A percentile compares a stretch with the other conserved stretches of the same genome.
Conservation (phyloP, 2,113 vertebrate species). For the Sebastes schlegelii region DNA sequence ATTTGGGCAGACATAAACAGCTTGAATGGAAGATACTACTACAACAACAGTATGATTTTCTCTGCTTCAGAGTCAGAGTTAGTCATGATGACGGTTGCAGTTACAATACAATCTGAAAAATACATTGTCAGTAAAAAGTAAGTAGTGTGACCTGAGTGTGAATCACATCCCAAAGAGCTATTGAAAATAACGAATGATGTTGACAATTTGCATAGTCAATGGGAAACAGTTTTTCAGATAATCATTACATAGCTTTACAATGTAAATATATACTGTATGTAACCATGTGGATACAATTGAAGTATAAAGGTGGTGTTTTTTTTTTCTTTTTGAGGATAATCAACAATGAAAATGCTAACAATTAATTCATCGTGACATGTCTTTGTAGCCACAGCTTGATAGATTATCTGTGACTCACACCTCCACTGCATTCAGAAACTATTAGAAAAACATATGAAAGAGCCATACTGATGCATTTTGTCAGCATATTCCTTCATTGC, state of each 20-base stretch:
- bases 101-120: not conserved
- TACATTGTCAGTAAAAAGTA: not conserved
- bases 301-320: not conserved
- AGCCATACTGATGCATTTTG: not conserved
- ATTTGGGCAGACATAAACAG: too few species aligned
- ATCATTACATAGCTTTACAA: too few species aligned
- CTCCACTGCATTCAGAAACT: not conserved
- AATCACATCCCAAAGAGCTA: not conserved
- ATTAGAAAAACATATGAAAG: not conserved
- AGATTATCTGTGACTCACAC: conserved; percentile 1
- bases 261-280: too few species aligned
- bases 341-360: not conserved
- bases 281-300: not conserved
- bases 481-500: conserved; percentile 9
- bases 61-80: not conserved
- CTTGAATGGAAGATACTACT: too few species aligned
- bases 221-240: not conserved
- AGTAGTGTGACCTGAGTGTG: not conserved
- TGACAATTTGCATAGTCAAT: conserved; percentile 1
- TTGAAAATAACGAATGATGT: conserved; percentile 13
- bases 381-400: not conserved
- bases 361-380: not conserved
- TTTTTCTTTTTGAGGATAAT: not conserved
- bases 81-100: not conserved
- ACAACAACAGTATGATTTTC: not conserved